Percentiles rank a stretch among this genome's conserved stretches.
These are phyloP conservation scores for Yoshiicerus persimilis DNA, from an alignment of 1,140 invertebrate genomes.

Conservation along the genomic window DNA sequence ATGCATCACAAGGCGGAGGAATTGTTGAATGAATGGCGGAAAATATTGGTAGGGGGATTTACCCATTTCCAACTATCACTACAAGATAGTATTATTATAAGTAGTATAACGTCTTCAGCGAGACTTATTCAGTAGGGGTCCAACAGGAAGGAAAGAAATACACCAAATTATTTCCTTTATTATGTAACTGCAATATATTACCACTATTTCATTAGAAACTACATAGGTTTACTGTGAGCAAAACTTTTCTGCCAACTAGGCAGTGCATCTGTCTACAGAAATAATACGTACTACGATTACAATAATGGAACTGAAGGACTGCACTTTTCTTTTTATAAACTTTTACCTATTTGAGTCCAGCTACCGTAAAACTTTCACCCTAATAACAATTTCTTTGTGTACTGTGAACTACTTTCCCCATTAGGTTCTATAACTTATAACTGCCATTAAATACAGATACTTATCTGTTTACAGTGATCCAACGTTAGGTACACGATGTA, in stretches of 20 bases:
- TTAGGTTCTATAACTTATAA: too few relatives aligned
- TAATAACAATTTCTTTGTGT: too few relatives aligned
- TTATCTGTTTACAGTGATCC: too few relatives aligned
- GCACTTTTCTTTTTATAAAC: not conserved
- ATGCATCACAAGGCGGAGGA: not conserved
- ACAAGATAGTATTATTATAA: not conserved
- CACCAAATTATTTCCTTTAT: not conserved
- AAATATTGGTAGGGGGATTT: conserved; percentile 3
- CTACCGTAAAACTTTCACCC: not conserved
- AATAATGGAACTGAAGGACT: not conserved
- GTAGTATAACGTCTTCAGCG: not conserved
- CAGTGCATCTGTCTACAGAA: not conserved
- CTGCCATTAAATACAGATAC: too few relatives aligned
- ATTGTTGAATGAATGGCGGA: conserved; percentile 16
- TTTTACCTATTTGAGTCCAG: not conserved
- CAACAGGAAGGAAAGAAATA: not conserved
- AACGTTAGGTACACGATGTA: too few relatives aligned
- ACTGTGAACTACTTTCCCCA: not conserved
- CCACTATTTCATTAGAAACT: not conserved
- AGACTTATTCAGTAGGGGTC: not conserved
- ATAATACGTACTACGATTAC: not conserved
- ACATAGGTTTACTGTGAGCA: not conserved
- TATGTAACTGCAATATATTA: not conserved
- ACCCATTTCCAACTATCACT: not conserved
- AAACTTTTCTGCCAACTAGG: not conserved